phyloP scores from a whole-genome alignment of 2,888 invertebrate species.

The Kryphioiulus occultus region DNA sequence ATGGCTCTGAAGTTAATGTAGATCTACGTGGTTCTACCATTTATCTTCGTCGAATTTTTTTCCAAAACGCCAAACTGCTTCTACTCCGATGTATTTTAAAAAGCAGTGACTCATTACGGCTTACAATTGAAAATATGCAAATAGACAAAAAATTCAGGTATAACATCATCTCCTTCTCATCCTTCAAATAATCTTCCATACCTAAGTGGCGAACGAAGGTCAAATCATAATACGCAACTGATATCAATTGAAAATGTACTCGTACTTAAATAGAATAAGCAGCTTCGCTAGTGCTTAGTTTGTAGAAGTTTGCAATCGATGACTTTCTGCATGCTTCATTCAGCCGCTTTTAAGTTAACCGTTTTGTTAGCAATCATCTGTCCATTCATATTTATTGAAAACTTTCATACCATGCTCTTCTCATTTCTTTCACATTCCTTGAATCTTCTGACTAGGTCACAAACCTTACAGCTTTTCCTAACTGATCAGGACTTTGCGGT shows the following conservation, averaged over 20 bases:
- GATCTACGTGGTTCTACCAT: too few species aligned
- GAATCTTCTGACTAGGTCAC: neutral
- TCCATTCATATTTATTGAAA: neutral
- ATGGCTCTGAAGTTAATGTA: too few species aligned
- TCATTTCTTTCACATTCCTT: constrained; percentile 15
- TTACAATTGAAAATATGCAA: too few species aligned
- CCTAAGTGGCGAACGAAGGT: neutral
- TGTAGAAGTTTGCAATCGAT: neutral
- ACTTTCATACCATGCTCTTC: neutral
- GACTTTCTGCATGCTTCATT: neutral
- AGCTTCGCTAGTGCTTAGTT: neutral
- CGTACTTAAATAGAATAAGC: neutral
- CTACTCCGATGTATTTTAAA: too few species aligned
- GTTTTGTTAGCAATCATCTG: neutral
- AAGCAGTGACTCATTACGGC: too few species aligned
- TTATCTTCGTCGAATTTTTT: too few species aligned
- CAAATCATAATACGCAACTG: neutral
- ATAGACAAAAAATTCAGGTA: too few species aligned
- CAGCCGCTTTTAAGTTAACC: neutral
- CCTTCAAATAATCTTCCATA: too few species aligned
- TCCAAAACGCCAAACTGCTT: too few species aligned
- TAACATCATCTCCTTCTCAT: too few species aligned
- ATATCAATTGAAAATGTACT: neutral
- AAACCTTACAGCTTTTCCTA: neutral
- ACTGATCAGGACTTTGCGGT: neutral